Evolutionary conservation across 1,140 invertebrate genomes (phyloP), one percentile per base, ranked within the genome.

Genomic region (Drosophila takahashii): DNA sequence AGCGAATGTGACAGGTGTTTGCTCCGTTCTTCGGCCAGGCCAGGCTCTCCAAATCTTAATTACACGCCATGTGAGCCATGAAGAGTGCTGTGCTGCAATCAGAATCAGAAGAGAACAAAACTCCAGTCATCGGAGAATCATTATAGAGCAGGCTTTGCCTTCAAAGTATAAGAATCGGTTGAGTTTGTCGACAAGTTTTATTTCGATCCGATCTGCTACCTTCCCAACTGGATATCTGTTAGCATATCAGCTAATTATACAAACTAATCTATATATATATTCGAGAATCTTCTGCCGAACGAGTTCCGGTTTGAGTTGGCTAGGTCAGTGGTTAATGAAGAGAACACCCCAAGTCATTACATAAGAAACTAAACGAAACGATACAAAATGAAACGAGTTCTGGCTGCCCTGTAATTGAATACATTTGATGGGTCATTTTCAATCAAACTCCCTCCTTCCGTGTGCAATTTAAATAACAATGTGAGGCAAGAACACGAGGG

Each of bases 401-500:
- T 26, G 22, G 16, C 48, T 22, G 2, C 32, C 32, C 10, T 70
- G 67, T 71, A 71, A 71, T 71, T 71, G 65, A 70, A 70, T 70
- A 71, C 42, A 57, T 70, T 69, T 41, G 67, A 48, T 70, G 39
- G 51, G 11, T 22, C 50, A 57, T 36, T 57, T 47, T 39, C 66
- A 27, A 70, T 70, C 50, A 39, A 70, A 70, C 61, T 37, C 65
- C 65, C 74, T 87, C 3, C 22, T 87, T 87, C 85, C 84, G 84
- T 52, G 50, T 84, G 79, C 84, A 84, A 89, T 87, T 87, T 87
- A 80, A 87, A 87, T 87, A 87, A 89, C 85, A 89, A 89, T 78
- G 50, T 39, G 85, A 72, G 39, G 37, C 48, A 77, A 62, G 59
- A 65, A 60, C 48, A 16, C 32, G 32, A 39, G 41, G 27, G 37